A percentile compares a stretch with the other conserved stretches of the same genome.
Evolutionary conservation across 1,140 invertebrate species (phyloP).

Genomic region (Sycophila sp.): DNA sequence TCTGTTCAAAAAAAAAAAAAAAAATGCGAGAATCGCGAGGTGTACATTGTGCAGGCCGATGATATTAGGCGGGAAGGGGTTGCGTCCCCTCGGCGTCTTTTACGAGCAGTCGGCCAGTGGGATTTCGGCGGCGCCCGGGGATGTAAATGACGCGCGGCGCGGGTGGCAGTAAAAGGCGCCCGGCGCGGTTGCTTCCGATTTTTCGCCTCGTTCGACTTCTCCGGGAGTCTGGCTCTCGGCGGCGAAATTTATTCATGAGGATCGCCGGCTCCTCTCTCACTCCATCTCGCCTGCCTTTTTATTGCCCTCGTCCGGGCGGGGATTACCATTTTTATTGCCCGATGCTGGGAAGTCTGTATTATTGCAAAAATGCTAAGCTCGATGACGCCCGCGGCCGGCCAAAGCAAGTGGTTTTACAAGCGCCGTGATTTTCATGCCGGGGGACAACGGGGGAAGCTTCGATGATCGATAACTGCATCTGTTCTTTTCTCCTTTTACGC

Average conservation of each 20-base stretch:
- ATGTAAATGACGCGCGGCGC: conserved; percentile 44
- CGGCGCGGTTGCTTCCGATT: conserved; percentile 32
- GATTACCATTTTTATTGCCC: conserved; percentile 37
- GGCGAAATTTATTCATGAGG: conserved; percentile 38
- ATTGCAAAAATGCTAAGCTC: conserved; percentile 15
- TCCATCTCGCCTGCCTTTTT: background rate
- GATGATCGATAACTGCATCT: no score
- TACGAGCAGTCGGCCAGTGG: conserved; percentile 62
- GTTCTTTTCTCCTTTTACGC: no score
- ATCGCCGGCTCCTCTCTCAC: background rate
- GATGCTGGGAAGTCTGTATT: conserved; percentile 14
- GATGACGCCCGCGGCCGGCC: no score
- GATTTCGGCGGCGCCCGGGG: conserved; percentile 54
- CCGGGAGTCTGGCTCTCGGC: conserved; percentile 25
- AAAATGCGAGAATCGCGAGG: background rate
- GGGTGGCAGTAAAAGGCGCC: conserved; percentile 57
- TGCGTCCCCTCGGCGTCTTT: conserved; percentile 47
- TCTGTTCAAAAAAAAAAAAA: conserved; percentile 43
- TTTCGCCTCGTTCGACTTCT: conserved; percentile 28
- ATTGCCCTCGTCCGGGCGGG: background rate
- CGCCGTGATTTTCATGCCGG: no score
- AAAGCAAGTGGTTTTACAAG: no score
- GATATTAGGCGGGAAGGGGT: conserved; percentile 38
- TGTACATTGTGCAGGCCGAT: conserved; percentile 22
- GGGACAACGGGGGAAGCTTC: no score